Evolutionary conservation across 64 coral and sea anemone species (phyloP).

Genomic region (Dendronephthya gigantea): DNA sequence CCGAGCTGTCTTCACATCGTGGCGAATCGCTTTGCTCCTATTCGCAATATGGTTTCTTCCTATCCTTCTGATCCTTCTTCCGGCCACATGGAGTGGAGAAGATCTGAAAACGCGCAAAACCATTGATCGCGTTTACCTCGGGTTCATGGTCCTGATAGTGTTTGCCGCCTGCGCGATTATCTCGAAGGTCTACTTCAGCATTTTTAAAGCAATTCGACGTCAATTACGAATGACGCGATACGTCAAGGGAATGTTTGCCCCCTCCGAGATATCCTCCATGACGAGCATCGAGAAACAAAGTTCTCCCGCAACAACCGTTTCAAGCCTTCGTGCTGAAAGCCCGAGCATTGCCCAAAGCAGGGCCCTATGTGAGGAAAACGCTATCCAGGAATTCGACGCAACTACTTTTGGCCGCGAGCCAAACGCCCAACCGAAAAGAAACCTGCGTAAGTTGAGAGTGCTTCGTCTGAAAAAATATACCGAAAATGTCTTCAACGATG

Average conservation of each 20-base stretch:
- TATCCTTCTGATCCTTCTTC: constrained; percentile 47
- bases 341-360: neutral
- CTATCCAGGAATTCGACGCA: neutral
- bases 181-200: constrained; percentile 43
- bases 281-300: neutral
- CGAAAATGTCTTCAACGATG: constrained; percentile 41
- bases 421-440: neutral
- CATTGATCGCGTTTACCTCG: constrained; percentile 42
- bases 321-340: neutral
- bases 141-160: constrained; percentile 47
- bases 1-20: constrained; percentile 46
- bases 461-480: neutral
- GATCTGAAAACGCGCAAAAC: neutral
- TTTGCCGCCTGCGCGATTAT: constrained; percentile 27
- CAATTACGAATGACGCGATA: constrained; percentile 43
- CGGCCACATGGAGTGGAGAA: constrained; percentile 49
- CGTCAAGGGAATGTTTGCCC: neutral
- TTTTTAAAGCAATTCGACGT: constrained; percentile 51
- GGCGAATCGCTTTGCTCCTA: constrained; percentile 50
- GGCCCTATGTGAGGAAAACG: neutral
- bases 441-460: neutral
- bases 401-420: neutral
- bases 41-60: constrained; percentile 56
- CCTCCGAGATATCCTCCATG: neutral
- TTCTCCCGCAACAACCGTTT: neutral